Evolutionary conservation across 2,113 vertebrate genomes (phyloP).

Genomic region (Nicator chloris): DNA sequence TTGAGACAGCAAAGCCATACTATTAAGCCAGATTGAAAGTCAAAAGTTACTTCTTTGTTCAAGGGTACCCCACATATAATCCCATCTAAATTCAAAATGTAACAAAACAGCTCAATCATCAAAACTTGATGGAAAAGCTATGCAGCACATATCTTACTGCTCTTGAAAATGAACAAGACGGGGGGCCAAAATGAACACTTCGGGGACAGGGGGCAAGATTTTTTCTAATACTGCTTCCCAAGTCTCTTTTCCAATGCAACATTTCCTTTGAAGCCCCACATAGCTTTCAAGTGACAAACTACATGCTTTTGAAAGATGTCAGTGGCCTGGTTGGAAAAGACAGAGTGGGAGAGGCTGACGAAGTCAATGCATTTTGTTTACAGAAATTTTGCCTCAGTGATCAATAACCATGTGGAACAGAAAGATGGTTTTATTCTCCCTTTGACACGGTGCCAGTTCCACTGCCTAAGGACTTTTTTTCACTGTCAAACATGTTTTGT

Average conservation of each 20-base stretch:
- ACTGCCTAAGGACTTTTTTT: slow-evolving; percentile 26
- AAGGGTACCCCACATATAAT: background rate
- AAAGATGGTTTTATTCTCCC: slow-evolving; percentile 59
- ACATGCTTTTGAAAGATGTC: background rate
- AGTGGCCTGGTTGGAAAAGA: slow-evolving; percentile 31
- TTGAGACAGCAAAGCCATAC: background rate
- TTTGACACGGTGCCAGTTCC: slow-evolving; percentile 38
- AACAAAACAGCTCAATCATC: background rate
- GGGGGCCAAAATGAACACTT: background rate
- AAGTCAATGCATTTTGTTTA: slow-evolving; percentile 50
- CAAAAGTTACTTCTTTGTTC: background rate
- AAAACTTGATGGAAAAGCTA: background rate
- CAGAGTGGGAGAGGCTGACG: slow-evolving; percentile 39
- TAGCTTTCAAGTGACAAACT: slow-evolving; percentile 6
- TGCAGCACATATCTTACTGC: background rate
- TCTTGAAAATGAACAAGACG: background rate
- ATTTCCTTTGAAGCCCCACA: slow-evolving; percentile 20
- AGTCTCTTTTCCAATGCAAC: background rate
- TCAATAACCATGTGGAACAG: slow-evolving; percentile 51
- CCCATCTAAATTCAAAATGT: background rate
- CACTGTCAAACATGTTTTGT: slow-evolving; percentile 41
- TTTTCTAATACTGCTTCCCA: background rate
- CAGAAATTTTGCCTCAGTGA: slow-evolving; percentile 52
- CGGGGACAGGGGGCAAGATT: rapidly evolving
- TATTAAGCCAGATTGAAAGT: background rate